Conservation (phyloP, 2,888 invertebrate genomes). For the Flexamia atlantica region DNA sequence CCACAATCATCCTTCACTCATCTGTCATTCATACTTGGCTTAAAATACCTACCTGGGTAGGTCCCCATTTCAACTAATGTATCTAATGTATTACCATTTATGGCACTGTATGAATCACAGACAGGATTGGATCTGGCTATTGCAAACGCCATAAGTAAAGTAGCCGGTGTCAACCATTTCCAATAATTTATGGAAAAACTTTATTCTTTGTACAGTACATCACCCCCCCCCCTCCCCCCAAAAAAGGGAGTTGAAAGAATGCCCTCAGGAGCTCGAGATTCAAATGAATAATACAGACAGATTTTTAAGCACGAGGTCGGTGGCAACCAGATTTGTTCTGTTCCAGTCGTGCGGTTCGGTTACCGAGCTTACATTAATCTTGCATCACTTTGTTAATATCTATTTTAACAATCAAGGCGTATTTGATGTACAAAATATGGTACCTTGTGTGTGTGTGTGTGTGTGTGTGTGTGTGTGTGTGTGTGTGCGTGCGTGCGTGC, state of each 20-base stretch:
- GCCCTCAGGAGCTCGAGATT: constrained; percentile 2
- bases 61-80: too few species aligned
- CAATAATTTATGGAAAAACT: constrained; percentile 19
- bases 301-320: background rate
- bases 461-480: too few species aligned
- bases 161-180: constrained; percentile 17
- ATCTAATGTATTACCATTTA: too few species aligned
- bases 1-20: too few species aligned
- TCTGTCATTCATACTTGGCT: too few species aligned
- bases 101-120: constrained; percentile 17
- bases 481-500: too few species aligned
- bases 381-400: too few species aligned
- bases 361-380: background rate
- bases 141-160: constrained; percentile 10
- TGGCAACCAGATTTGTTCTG: constrained; percentile 3
- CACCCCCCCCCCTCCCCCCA: too few species aligned
- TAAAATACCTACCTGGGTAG: too few species aligned
- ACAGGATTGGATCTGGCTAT: background rate
- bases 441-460: too few species aligned
- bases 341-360: constrained; percentile 8
- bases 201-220: background rate
- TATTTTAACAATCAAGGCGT: too few species aligned
- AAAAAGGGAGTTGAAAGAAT: constrained; percentile 15
- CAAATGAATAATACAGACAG: constrained; percentile 8
- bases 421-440: too few species aligned